Evolutionary conservation across 2,888 invertebrate species (phyloP), one percentile per base, ranked within the genome.

Genomic region (Drosophila histrio): DNA sequence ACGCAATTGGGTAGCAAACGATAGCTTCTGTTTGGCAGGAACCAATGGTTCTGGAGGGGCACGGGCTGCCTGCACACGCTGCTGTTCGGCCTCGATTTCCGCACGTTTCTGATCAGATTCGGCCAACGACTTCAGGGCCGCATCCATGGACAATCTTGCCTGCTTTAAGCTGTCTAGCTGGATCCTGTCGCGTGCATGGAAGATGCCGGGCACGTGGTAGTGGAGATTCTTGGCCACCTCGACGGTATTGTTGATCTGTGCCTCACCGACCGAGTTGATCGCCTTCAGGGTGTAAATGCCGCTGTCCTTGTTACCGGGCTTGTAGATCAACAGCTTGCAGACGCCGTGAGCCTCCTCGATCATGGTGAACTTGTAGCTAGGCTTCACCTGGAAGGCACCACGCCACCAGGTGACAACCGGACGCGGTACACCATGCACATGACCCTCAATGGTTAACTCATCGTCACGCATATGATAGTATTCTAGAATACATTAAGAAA

Each of bases 1-100:
- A 1, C 95, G 95, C 58, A 97, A 91, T 75, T 94, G 94, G 1
- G 96, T 96, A 34, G 96, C 95, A 87, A 97, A 97, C 66, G 88
- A 85, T 0, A 92, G 58, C 67, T 92, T 91, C 64, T 92, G 91
- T 68, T 91, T 92, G 17, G 91, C 87, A 0, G 91, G 78, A 13
- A 91, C 89, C 38, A 90, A 52, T 1, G 90, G 89, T 56, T 90
- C 89, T 1, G 89, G 89, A 2, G 90, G 86, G 2, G 84, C 78
- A 21, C 89, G 81, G 0, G 74, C 71, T 8, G 76, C 78, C 21
- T 82, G 79, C 0, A 74, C 54, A 0, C 77, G 78, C 19, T 62
- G 59, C 13, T 83, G 79, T 2, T 84, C 87, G 1, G 85, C 87
- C 53, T 87, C 87, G 0, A 81, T 79, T 2, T 77, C 83, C 1